Base-by-base conservation (phyloP, 1,140 invertebrate genomes). In the Leptinotarsa texana region DNA sequence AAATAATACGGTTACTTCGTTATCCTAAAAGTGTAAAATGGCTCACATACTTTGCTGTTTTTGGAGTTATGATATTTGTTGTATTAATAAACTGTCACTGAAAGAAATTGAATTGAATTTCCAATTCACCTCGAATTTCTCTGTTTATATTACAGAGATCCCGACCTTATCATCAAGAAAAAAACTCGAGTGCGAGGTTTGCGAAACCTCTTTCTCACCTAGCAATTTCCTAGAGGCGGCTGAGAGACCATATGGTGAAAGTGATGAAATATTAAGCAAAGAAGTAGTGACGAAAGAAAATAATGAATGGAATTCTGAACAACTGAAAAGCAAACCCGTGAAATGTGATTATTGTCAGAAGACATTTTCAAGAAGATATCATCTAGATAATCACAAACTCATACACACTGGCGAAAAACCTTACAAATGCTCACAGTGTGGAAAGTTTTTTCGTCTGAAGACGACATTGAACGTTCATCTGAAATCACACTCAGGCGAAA, bases 341-440 rank as follows among this genome's bases (percentile, higher is more conserved):
- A 22, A 33, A 51, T 77, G 76, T 67, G 18, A 65, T 13, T 73
- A 66, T 47, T 77, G 76, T 67, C 70, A 73, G 21, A 77, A 77
- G 49, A 75, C 62, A 51, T 77, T 77, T 21, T 75, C 74, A 63
- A 77, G 70, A 6, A 75, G 69, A 66, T 70, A 66, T 0, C 87
- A 88, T 86, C 76, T 89, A 27, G 80, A 87, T 4, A 88, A 88
- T 86, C 88, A 89, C 80, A 87, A 87, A 77, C 74, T 87, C 42
- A 87, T 88, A 0, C 88, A 89, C 73, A 88, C 87, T 21, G 88
- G 88, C 75, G 88, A 89, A 63, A 81, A 87, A 51, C 88, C 88
- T 0, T 88, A 85, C 72, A 83, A 85, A 1, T 89, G 88, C 71
- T 82, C 86, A 21, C 22, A 78, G 48, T 81, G 80, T 70, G 79